Conservation (phyloP, 2,888 invertebrate genomes). For the Aphodius granarius region DNA sequence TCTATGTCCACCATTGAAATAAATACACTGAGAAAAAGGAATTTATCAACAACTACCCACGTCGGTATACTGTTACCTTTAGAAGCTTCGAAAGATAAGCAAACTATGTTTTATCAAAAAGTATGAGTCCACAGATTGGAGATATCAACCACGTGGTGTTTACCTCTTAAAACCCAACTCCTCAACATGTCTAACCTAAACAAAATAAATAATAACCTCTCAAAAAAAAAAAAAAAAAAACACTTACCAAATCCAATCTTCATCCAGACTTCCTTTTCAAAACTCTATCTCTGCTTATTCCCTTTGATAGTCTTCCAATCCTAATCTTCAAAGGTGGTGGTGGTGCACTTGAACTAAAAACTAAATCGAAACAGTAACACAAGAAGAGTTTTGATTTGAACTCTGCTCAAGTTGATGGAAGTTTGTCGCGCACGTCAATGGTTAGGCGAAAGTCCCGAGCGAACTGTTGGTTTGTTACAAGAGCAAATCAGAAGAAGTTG, state of each 20-base stretch:
- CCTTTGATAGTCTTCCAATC: too few relatives aligned
- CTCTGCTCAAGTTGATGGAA: background rate
- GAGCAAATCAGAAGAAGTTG: background rate
- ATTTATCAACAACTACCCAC: too few relatives aligned
- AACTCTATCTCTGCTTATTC: too few relatives aligned
- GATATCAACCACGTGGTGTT: background rate
- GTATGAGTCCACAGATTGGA: too few relatives aligned
- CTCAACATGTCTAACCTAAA: background rate
- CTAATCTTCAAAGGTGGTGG: background rate
- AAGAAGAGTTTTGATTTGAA: background rate
- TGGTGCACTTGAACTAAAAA: background rate
- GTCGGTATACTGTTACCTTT: too few relatives aligned
- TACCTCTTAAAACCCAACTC: background rate
- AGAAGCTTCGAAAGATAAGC: too few relatives aligned
- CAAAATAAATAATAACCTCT: background rate
- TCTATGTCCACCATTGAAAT: too few relatives aligned
- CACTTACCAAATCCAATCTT: background rate
- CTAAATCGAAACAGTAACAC: background rate
- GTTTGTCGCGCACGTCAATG: background rate
- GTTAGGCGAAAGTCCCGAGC: background rate
- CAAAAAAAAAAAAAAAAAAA: background rate
- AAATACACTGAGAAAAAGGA: too few relatives aligned
- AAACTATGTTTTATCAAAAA: too few relatives aligned
- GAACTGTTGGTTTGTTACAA: background rate
- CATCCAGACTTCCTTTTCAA: background rate